Evolutionary conservation across 2,888 invertebrate species (phyloP).

Genomic region (Polydrusus cervinus): DNA sequence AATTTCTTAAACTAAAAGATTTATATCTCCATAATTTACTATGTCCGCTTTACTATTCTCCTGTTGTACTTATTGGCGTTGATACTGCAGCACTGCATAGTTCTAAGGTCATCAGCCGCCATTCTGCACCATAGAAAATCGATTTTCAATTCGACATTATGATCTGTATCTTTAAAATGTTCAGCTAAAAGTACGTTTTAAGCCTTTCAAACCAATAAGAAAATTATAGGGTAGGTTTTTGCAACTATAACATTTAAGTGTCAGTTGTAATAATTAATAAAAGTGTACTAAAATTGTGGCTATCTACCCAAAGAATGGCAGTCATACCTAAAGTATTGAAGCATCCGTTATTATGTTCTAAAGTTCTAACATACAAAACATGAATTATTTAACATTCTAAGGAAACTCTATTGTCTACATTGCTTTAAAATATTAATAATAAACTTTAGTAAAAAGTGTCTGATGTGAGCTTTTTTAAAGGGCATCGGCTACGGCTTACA

Average conservation of each 20-base stretch:
- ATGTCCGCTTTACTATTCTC: too few species aligned
- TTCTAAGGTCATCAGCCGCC: too few species aligned
- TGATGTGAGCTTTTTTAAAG: constrained; percentile 20
- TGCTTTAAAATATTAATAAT: constrained; percentile 51
- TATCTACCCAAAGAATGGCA: constrained; percentile 65
- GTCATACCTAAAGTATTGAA: constrained; percentile 62
- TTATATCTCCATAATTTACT: too few species aligned
- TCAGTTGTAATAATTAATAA: constrained; percentile 10
- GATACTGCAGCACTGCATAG: too few species aligned
- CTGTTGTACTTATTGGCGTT: too few species aligned
- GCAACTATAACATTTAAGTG: not conserved
- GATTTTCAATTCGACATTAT: too few species aligned
- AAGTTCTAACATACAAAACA: constrained; percentile 56
- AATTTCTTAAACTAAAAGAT: too few species aligned
- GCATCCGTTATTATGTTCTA: constrained; percentile 53
- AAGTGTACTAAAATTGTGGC: constrained; percentile 56
- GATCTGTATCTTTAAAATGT: too few species aligned
- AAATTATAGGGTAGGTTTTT: constrained; percentile 11
- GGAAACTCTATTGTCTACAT: constrained; percentile 56
- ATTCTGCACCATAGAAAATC: too few species aligned
- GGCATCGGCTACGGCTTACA: too few species aligned
- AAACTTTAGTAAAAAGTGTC: constrained; percentile 33
- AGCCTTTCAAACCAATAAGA: not conserved
- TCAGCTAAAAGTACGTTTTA: too few species aligned
- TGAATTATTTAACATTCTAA: constrained; percentile 53